A percentile compares a stretch with the other conserved stretches of the same genome.
Conservation (phyloP, 30 jellyfish, hydroid and myxozoan genomes). For the Nemopilema nomurai region DNA sequence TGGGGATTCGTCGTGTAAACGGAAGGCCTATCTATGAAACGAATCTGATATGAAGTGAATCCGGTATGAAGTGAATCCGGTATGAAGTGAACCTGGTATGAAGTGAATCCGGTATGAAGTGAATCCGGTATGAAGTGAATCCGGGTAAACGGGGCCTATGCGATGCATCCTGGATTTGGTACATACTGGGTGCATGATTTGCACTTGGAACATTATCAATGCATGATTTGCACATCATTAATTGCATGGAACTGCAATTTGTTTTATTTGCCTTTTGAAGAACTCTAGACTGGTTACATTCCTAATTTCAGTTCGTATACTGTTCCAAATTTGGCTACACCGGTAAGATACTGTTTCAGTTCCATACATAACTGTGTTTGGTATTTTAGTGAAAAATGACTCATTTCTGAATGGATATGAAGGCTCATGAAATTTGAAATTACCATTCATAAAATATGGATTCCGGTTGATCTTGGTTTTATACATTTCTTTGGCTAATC, state of each 20-base stretch:
- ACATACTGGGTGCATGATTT: not conserved
- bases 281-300: not conserved
- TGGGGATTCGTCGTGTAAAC: too few species aligned
- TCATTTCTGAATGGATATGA: conserved; percentile 5
- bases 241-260: not conserved
- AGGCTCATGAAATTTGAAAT: conserved; percentile 19
- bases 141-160: too few species aligned
- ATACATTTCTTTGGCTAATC: not conserved
- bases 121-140: too few species aligned
- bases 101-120: too few species aligned
- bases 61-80: too few species aligned
- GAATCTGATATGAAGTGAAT: too few species aligned
- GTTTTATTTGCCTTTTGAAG: conserved; percentile 1
- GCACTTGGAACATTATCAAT: not conserved
- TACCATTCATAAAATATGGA: conserved; percentile 2
- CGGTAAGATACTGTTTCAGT: not conserved
- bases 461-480: not conserved
- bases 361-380: conserved; percentile 11
- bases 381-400: not conserved
- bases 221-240: conserved; percentile 8
- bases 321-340: conserved; percentile 8
- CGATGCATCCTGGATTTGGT: not conserved
- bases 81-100: too few species aligned
- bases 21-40: too few species aligned
- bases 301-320: not conserved